phyloP scores from a whole-genome alignment of 2,113 vertebrate species.

The Silurus glanis region DNA sequence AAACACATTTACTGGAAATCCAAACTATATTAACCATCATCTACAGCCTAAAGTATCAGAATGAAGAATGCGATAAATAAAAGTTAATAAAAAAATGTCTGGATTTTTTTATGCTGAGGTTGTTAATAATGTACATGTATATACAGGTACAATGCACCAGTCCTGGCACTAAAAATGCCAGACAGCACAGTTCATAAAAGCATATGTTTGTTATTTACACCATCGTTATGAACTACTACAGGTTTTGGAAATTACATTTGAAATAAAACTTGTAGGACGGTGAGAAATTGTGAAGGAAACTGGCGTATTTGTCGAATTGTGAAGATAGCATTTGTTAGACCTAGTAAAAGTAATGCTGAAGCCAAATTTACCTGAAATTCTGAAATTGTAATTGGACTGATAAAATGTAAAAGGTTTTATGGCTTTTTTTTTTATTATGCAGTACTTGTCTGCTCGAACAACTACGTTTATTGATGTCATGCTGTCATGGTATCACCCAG shows the following conservation, averaged over 20 bases:
- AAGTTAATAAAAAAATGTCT: not conserved
- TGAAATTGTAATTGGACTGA: not conserved
- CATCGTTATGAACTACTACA: not conserved
- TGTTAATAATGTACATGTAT: not conserved
- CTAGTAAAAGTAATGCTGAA: not conserved
- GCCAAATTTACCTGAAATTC: not conserved
- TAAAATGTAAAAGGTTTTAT: not conserved
- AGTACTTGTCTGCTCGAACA: not conserved
- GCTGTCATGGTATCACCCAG: constrained; percentile 33
- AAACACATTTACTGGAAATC: not conserved
- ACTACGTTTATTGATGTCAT: constrained; percentile 22
- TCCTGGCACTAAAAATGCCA: not conserved
- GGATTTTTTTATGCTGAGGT: not conserved
- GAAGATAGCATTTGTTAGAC: not conserved
- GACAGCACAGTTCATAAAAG: not conserved
- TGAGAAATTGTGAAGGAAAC: not conserved
- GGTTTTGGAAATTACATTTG: not conserved
- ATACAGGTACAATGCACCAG: not conserved
- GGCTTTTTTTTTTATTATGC: not conserved
- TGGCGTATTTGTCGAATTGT: not conserved
- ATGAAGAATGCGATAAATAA: not conserved
- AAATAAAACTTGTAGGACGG: not conserved
- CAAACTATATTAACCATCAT: not conserved
- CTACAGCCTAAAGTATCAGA: not conserved
- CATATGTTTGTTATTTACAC: not conserved